Percentiles rank a stretch among this genome's conserved stretches.
Conservation (phyloP, 2,888 invertebrate genomes). For the Diarsia rubi region DNA sequence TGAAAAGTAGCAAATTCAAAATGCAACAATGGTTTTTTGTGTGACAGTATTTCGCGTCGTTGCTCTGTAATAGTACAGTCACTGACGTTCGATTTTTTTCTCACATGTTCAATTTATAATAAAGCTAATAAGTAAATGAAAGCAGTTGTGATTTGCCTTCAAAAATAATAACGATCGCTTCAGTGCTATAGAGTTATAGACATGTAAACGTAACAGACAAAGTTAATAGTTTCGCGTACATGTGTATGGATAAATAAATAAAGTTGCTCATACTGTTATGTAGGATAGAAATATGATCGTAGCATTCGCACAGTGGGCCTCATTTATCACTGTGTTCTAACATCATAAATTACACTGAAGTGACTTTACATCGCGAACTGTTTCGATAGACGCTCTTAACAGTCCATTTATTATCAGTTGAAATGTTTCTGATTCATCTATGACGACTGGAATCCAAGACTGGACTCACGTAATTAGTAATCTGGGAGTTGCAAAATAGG, state of each 20-base stretch:
- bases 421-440: conserved; percentile 46
- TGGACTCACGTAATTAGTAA: conserved; percentile 37
- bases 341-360: conserved; percentile 51
- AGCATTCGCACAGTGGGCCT: conserved; percentile 42
- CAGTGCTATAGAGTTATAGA: neutral
- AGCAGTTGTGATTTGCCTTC: too few species aligned
- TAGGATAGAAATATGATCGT: conserved; percentile 26
- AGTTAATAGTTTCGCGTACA: neutral
- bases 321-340: conserved; percentile 55
- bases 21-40: too few species aligned
- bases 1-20: neutral
- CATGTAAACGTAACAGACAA: neutral
- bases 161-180: neutral
- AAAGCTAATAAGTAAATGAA: too few species aligned
- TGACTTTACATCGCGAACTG: conserved; percentile 26
- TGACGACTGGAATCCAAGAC: conserved; percentile 41
- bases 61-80: too few species aligned
- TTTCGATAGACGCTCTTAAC: conserved; percentile 51
- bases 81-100: too few species aligned
- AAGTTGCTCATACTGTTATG: conserved; percentile 5
- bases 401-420: conserved; percentile 37
- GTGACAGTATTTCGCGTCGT: too few species aligned
- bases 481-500: neutral
- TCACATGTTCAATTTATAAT: too few species aligned
- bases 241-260: neutral